Base-by-base conservation (phyloP, 2,888 invertebrate genomes). In the Myopa tessellatipennis region DNA sequence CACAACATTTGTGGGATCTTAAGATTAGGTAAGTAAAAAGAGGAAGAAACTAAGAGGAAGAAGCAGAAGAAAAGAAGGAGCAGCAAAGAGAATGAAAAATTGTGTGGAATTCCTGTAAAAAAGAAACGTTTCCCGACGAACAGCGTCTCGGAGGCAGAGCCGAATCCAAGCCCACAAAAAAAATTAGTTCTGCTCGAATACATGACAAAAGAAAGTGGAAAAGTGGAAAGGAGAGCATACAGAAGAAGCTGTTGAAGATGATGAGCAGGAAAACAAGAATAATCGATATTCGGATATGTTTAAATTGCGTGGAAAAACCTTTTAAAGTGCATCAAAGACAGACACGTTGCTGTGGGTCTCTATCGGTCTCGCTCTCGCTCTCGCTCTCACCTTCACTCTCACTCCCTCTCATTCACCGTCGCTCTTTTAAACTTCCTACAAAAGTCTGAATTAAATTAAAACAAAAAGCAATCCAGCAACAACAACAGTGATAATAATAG, bases 281-380 rank as follows among this genome's bases (percentile, higher is more conserved):
- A 45, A 45, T 8, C 68, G 68, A 75, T 75, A 38, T 69, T 6
- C 45, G 45, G 10, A 45, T 45, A 45, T 69, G 69, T 75, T 75
- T 69, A 75, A 75, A 69, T 69, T 60, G 68, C 69, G 69, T 75
- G 75, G 75, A 75, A 75, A 75, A 75, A 38, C 68, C 69, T 69
- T 60, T 69, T 26, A 75, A 75, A 60, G 58, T 60, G 60, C 45
- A 16, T 45, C 61, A n/a, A 60, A 60, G 60, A 50, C 7, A 69
- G 69, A 7, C 40, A 16, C 26, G 60, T 14, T 16, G 74, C 36
- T 3, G 26, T 26, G 45, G 63, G 58, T 60, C 72, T 70, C 26
- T 52, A 1, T 45, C n/a, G 63, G n/a, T 67, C 26, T 26, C 26
- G 26, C 36, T 67, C 16, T 14, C 38, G 6, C 67, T 67, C 26